Evolutionary conservation across 2,797 vertebrate species (phyloP), one percentile per base, ranked within the genome.

Genomic region (Cyprinella venusta): DNA sequence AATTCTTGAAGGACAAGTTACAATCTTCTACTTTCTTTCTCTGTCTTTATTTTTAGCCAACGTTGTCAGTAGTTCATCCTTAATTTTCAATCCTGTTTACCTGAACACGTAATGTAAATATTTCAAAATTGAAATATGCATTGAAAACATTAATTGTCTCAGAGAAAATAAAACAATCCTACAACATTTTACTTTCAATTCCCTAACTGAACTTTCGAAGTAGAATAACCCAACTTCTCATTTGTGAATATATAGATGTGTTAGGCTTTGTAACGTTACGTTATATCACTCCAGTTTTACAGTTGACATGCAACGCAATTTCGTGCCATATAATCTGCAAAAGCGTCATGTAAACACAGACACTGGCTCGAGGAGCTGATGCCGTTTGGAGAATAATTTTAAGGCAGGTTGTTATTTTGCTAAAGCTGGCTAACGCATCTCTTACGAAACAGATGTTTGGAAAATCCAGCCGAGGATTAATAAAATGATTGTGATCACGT

Each of bases 391-490:
- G 12, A 59, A 79, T 67, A 61, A 56, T 26, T 83, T 63, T 33
- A 79, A n/a, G 63, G 38, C 42, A 61, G 21, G 40, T 52, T n/a
- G 21, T 83, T 85, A 77, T 79, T 75, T 84, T 33, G 85, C 67
- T 88, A 83, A 83, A 81, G 83, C 79, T 74, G 67, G 87, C 82
- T 79, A 84, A 79, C 69, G 75, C 61, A 67, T 74, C 81, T 77
- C 76, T 80, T 65, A 84, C 84, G 61, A 86, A 88, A 83, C 80
- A 88, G 87, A 88, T 88, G 85, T 84, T 83, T 36, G 56, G 33
- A 33, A 85, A 86, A 88, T 78, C 76, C 80, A 82, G 84, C 81
- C 65, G 63, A 54, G 68, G 63, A 77, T 81, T 61, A 52, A 30
- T 67, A 42, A 30, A 10, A 67, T 15, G 19, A 33, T 63, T 38